Evolutionary conservation across 1,140 invertebrate genomes (phyloP), one percentile per base, ranked within the genome.

Genomic region (Ruditapes philippinarum): DNA sequence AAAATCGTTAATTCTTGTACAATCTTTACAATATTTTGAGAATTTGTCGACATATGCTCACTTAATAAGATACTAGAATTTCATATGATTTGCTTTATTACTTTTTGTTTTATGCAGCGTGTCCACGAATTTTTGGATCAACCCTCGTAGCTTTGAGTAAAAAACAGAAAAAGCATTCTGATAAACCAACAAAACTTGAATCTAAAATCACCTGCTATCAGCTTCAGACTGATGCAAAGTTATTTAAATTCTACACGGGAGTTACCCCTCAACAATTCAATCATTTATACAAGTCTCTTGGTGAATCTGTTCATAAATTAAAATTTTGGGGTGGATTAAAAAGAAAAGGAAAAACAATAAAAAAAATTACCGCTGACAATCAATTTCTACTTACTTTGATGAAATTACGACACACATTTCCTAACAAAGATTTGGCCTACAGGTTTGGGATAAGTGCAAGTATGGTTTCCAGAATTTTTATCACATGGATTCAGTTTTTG

Each of bases 161-260:
- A 12, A n/a, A n/a, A n/a, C n/a, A n/a, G n/a, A n/a, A n/a, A n/a
- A n/a, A n/a, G n/a, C n/a, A n/a, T n/a, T n/a, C n/a, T n/a, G n/a
- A n/a, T n/a, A 54, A 82, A 45, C 28, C 22, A 25, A 38, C 36
- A 65, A 33, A 68, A 7, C 51, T 68, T 5, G 38, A 25, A 68
- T 36, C 14, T 17, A 45, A 82, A 22, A 25, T 82, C 17, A 68
- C 80, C n/a, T 82, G 14, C 28, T 33, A 82, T 31, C 0, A 4
- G 5, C 57, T 82, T 65, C 38, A 28, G 9, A 82, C 4, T 36
- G 82, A 84, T 54, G 33, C 36, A 25, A 84, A 74, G 12, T 22
- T 73, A 31, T 84, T 84, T 31, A 70, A 70, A 40, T 84, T 84
- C 73, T 84, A 84, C 45, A 70, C 81, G 4, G 81, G 81, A 62